phyloP scores from a whole-genome alignment of 1,140 invertebrate genomes.

The Scaptomyza pallida region DNA sequence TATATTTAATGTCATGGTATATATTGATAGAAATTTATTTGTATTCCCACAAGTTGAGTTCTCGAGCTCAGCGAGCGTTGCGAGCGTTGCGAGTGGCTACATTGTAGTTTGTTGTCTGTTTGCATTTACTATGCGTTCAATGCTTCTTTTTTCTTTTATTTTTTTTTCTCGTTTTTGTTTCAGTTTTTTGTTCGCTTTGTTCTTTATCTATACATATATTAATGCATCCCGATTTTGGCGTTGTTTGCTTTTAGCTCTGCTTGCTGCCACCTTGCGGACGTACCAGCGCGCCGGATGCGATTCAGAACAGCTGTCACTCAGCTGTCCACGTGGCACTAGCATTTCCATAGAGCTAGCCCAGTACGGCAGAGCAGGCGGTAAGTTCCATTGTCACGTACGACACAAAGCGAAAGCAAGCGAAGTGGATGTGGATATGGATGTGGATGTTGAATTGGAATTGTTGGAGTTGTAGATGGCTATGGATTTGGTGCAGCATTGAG shows the following conservation, averaged over 20 bases:
- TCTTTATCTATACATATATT: conserved; percentile 45
- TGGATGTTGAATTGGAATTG: neutral
- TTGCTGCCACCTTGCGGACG: conserved; percentile 93
- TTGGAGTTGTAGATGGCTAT: neutral
- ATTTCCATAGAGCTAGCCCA: conserved; percentile 89
- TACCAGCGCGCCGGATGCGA: conserved; percentile 95
- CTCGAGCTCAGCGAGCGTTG: neutral
- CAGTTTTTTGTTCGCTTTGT: conserved; percentile 40
- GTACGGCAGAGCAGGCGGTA: conserved; percentile 83
- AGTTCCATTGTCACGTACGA: conserved; percentile 51
- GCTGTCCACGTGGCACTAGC: conserved; percentile 93
- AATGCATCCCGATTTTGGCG: conserved; percentile 34
- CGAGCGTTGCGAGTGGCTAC: conserved; percentile 1
- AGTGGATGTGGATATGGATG: conserved; percentile 19
- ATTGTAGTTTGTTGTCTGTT: conserved; percentile 17
- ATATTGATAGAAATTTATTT: neutral
- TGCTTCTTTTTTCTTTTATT: conserved; percentile 2
- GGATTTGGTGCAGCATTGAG: neutral
- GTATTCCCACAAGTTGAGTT: neutral
- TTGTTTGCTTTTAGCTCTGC: conserved; percentile 87
- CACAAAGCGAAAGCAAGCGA: neutral
- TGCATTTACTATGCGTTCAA: conserved; percentile 37
- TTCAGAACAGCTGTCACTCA: conserved; percentile 91
- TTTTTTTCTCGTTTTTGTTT: neutral
- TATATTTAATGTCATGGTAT: neutral